Conservation (phyloP, 2,888 invertebrate genomes). For the Selenia dentaria region DNA sequence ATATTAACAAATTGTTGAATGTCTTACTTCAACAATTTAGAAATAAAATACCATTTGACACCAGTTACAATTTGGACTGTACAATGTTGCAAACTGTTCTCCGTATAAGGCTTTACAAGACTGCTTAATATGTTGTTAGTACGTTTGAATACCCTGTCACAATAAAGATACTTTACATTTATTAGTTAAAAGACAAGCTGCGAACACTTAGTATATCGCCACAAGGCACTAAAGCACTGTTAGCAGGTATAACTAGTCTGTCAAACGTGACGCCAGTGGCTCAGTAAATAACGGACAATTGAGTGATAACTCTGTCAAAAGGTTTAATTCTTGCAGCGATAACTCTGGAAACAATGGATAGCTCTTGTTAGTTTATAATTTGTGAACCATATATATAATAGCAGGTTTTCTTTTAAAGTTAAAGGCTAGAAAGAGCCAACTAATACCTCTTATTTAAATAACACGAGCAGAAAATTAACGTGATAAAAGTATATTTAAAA, state of each 20-base stretch:
- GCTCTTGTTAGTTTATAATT: too few species aligned
- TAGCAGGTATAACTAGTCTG: not conserved
- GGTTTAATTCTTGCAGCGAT: slow-evolving; percentile 17
- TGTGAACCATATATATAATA: too few species aligned
- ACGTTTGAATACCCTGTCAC: not conserved
- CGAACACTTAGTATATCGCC: not conserved
- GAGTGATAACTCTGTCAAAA: slow-evolving; percentile 27
- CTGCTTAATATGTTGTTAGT: not conserved
- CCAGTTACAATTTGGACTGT: not conserved
- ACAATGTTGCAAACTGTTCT: slow-evolving; percentile 11
- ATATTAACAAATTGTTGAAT: too few species aligned
- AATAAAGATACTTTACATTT: not conserved
- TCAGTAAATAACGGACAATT: slow-evolving; percentile 29
- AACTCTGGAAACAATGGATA: slow-evolving; percentile 10
- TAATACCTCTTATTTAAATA: too few species aligned
- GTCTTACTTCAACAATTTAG: too few species aligned
- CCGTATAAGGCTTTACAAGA: slow-evolving; percentile 1
- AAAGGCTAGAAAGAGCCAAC: too few species aligned
- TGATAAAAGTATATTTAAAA: too few species aligned
- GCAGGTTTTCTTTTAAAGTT: too few species aligned
- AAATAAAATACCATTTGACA: not conserved
- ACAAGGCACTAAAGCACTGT: not conserved
- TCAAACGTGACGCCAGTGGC: not conserved
- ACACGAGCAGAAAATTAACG: too few species aligned
- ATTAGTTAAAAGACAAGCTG: not conserved